Evolutionary conservation across 2,113 vertebrate species (phyloP).

Genomic region (Ardeotis arabs): DNA sequence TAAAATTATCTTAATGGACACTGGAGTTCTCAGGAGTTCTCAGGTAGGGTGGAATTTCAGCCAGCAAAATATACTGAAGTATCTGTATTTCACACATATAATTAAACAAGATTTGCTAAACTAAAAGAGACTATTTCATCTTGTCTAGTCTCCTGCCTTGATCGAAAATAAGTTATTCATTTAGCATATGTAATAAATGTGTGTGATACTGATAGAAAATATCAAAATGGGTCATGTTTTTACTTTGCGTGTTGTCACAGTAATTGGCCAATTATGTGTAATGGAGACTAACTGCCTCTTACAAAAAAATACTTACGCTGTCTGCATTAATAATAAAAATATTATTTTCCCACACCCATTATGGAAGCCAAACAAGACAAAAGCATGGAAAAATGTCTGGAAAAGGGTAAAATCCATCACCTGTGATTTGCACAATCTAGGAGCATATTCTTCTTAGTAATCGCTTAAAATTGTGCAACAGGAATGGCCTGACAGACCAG

Average conservation of each 20-base stretch:
- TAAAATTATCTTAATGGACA: not conserved
- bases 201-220: not conserved
- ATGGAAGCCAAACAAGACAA: not conserved
- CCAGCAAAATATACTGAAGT: not conserved
- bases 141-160: not conserved
- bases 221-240: constrained; percentile 13
- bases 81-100: not conserved
- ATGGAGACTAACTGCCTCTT: constrained; percentile 9
- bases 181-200: not conserved
- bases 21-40: not conserved
- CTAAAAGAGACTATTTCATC: not conserved
- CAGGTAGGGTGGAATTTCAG: not conserved
- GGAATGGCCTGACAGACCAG: not conserved
- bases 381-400: not conserved
- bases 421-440: not conserved
- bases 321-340: not conserved
- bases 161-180: not conserved
- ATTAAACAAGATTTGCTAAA: not conserved
- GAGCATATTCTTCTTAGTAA: not conserved
- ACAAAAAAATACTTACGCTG: not conserved
- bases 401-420: not conserved
- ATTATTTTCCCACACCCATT: not conserved
- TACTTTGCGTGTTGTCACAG: not conserved
- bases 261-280: constrained; percentile 52
- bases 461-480: not conserved